Conservation (phyloP, 1,140 invertebrate species). For the Trichonephila inaurata region DNA sequence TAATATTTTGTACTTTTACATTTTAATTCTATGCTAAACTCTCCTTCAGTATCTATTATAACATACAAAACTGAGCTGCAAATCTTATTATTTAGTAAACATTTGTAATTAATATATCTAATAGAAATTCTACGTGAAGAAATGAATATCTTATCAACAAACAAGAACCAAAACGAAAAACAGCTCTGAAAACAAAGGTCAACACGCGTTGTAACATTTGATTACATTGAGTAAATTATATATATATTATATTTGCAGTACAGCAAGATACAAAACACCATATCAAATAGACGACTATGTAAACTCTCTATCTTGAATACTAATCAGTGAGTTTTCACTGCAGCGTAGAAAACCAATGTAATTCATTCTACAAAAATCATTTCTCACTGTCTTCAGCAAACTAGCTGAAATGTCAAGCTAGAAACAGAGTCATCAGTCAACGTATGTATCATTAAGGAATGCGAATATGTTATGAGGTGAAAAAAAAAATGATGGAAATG, state of each 20-base stretch:
- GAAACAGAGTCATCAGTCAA: constrained; percentile 34
- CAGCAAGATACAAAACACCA: neutral
- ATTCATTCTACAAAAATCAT: neutral
- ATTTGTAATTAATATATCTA: too few relatives aligned
- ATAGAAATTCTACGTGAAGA: too few relatives aligned
- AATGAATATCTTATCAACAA: neutral
- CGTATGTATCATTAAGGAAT: constrained; percentile 6
- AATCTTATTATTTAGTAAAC: too few relatives aligned
- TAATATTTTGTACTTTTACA: too few relatives aligned
- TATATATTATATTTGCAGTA: neutral
- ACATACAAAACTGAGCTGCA: too few relatives aligned
- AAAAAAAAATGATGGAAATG: constrained; percentile 15
- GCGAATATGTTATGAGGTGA: neutral
- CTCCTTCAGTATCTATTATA: too few relatives aligned
- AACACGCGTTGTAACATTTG: neutral
- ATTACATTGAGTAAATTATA: neutral
- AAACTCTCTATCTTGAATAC: constrained; percentile 9
- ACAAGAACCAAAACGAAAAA: neutral
- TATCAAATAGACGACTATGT: neutral
- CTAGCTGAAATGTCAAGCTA: neutral
- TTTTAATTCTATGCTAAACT: too few relatives aligned
- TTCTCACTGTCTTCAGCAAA: constrained; percentile 22
- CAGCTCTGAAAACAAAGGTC: neutral
- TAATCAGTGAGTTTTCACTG: neutral
- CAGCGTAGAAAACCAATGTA: neutral